Base-by-base conservation (phyloP, 2,888 invertebrate genomes). In the Allacma fusca region DNA sequence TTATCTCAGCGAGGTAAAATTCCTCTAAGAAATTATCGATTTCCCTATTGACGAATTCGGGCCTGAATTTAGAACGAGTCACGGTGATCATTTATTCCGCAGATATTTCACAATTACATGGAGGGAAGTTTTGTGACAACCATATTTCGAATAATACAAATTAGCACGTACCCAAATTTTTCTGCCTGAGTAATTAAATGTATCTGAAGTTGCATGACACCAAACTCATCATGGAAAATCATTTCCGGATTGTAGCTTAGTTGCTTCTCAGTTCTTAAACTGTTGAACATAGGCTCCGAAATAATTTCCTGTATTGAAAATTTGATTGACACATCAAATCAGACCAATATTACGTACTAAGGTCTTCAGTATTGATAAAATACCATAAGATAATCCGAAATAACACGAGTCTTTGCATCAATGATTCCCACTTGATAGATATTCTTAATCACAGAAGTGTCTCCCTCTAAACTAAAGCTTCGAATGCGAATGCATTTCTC, bases 161-260 rank as follows among this genome's bases (percentile, higher is more conserved):
- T n/a, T n/a, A n/a, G n/a, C n/a, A n/a, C n/a, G n/a, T 40, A 74
- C 67, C 44, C 65, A n/a, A 44, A 50, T 50, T 75, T 75, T 12
- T 75, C 67, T n/a, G 75, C 67, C 28, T 24, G 65, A 26, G 65
- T 43, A 21, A 75, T 40, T 26, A 74, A 43, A 50, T 75, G 44
- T 40, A 75, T 65, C 21, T 75, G 75, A 21, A 75, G 26, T 9
- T 23, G 29, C 9, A 75, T 7, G 21, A 67, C 44, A 9, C 75
- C 75, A 29, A 67, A 75, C 19, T 65, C 40, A 16, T 34, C n/a
- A 4, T 43, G 64, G 26, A 7, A 26, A 26, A 75, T 26, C 19
- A 75, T 67, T 28, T 64, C 67, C 9, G 75, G 75, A 26, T 65
- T 65, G 43, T 75, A 75, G 21, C 75, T 75, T 23, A 75, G n/a